Conservation (phyloP, 2,797 vertebrate species). For the Eulemur coronatus region DNA sequence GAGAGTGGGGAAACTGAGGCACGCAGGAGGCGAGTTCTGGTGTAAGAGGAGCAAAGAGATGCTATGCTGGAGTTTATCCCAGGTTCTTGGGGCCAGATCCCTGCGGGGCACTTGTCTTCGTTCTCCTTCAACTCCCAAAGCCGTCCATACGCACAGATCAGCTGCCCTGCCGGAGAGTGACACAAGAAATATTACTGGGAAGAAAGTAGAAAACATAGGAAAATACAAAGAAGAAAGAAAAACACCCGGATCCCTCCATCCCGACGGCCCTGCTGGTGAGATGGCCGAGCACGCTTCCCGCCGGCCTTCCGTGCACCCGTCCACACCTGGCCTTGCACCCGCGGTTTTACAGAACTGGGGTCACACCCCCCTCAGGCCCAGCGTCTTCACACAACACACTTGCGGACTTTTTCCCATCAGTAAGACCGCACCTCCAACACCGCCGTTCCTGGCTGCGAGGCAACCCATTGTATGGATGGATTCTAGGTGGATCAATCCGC, state of each 20-base stretch:
- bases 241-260: no score
- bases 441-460: not conserved
- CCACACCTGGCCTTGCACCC: accelerated
- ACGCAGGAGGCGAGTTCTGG: not conserved
- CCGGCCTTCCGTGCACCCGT: accelerated
- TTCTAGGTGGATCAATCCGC: not conserved
- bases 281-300: accelerated
- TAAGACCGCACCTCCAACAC: not conserved
- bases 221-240: not conserved
- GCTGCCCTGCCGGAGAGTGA: not conserved
- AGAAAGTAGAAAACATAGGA: not conserved
- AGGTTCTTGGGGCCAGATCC: not conserved
- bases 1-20: not conserved
- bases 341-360: accelerated
- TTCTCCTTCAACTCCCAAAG: not conserved
- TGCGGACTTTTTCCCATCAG: not conserved
- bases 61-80: accelerated
- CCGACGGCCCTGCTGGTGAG: not conserved
- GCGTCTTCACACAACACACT: accelerated
- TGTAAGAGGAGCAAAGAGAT: not conserved
- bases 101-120: accelerated
- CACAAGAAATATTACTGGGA: not conserved
- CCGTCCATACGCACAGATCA: accelerated
- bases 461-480: not conserved
- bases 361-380: accelerated